Conservation (phyloP, 1,140 invertebrate genomes). For the Oscheius sp. region DNA sequence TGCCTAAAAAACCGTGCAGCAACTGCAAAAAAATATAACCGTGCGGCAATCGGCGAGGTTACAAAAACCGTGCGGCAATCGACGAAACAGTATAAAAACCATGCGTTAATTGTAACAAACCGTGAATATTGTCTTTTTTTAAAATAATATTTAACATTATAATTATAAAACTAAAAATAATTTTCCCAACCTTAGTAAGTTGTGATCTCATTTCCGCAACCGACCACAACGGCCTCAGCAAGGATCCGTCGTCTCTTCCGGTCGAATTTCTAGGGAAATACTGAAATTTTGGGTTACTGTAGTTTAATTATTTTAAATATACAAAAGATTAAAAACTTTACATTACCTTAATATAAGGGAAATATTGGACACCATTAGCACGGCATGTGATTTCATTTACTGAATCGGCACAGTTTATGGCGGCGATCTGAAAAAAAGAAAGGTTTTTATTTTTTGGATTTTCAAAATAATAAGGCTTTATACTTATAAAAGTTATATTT, state of each 20-base stretch:
- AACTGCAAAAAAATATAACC: no score
- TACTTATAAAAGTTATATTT: no score
- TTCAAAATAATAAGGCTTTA: no score
- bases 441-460: neutral
- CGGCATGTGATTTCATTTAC: constrained; percentile 38
- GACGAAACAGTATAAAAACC: no score
- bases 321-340: neutral
- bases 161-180: neutral
- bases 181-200: constrained; percentile 38
- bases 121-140: no score
- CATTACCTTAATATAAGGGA: constrained; percentile 46
- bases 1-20: no score
- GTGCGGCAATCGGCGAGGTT: no score
- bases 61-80: no score
- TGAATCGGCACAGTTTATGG: constrained; percentile 45
- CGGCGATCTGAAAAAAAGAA: constrained; percentile 26
- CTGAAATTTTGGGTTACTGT: constrained; percentile 38
- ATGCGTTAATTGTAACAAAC: no score
- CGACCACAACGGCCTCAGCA: constrained; percentile 50
- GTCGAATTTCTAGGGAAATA: constrained; percentile 57
- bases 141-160: no score
- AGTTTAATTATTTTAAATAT: neutral
- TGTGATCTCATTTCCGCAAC: constrained; percentile 58
- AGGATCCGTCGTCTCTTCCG: constrained; percentile 39
- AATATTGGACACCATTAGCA: constrained; percentile 41